Evolutionary conservation across 2,797 vertebrate genomes (phyloP), one percentile per base, ranked within the genome.

Genomic region (Taenioides sp.): DNA sequence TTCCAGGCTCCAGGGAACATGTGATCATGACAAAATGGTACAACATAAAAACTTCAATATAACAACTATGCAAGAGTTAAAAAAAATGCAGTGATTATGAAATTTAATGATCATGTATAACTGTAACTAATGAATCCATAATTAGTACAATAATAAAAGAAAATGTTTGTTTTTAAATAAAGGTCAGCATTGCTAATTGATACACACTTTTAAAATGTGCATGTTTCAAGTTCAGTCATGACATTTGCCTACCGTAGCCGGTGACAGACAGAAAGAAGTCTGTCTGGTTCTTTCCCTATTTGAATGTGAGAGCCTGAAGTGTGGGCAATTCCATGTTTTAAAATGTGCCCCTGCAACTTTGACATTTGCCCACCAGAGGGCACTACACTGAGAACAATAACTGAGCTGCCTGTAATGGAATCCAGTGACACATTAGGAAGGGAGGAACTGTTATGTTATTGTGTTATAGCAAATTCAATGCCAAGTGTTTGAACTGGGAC

Each of bases 351-450:
- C 43, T 47, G 79, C 59, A 80, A 67, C 75, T 40, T 52, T 9
- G 9, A 20, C 3, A 43, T 65, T 40, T 61, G 57, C 0, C 85
- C 84, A 87, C 78, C 55, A 84, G 89, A 82, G 77, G 85, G 71
- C 81, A n/a, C 72, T 31, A 0, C 40, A 55, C 58, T 74, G 22
- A 31, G 11, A 34, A 4, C 0, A 3, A 14, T 5, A 17, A 4
- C 34, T 27, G 65, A 55, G 27, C 20, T 70, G 57, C 47, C 7
- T n/a, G 18, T 12, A 16, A 58, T 12, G 50, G 1, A 20, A 10
- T 7, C 4, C 7, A 34, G 28, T 5, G 18, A 37, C 60, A 37
- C 31, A 37, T 23, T 10, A 23, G 22, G 25, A 57, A 57, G 3
- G 54, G 22, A 23, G 0, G 1, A 7, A 54, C 10, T 16, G 14